Evolutionary conservation across 2,113 vertebrate species (phyloP).

Genomic region (Neoarius graeffei): DNA sequence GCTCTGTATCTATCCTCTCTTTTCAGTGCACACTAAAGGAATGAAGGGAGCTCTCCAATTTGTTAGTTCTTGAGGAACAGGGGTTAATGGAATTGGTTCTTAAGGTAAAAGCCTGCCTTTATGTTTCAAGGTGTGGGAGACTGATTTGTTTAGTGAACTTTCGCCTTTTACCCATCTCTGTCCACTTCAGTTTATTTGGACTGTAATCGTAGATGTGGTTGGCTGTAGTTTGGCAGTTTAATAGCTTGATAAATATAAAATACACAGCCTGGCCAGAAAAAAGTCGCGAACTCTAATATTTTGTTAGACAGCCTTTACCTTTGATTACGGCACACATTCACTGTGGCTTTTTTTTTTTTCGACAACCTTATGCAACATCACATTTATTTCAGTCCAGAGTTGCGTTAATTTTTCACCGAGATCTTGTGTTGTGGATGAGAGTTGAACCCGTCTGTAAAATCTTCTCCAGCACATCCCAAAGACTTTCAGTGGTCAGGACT

Average conservation of each 20-base stretch:
- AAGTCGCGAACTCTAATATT: no score
- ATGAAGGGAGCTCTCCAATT: slow-evolving; percentile 7
- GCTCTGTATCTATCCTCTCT: slow-evolving; percentile 21
- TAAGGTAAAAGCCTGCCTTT: slow-evolving; percentile 17
- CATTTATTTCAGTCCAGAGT: no score
- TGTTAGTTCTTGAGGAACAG: slow-evolving; percentile 5
- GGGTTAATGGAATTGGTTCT: slow-evolving; percentile 30
- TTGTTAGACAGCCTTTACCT: no score
- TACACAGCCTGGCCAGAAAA: no score
- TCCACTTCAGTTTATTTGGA: not conserved
- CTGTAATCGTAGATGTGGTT: not conserved
- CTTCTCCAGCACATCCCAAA: no score
- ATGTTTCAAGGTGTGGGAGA: slow-evolving; percentile 11
- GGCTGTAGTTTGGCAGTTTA: not conserved
- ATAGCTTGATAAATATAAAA: not conserved
- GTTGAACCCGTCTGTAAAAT: no score
- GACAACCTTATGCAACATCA: no score
- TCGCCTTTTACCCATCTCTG: not conserved
- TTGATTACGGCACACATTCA: no score
- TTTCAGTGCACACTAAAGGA: slow-evolving; percentile 21
- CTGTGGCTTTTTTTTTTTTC: no score
- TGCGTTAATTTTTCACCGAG: no score
- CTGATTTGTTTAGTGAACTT: slow-evolving; percentile 11
- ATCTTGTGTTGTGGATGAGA: no score
- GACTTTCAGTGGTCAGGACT: no score